Conservation (phyloP, 2,113 vertebrate species). For the Neotragus moschatus region DNA sequence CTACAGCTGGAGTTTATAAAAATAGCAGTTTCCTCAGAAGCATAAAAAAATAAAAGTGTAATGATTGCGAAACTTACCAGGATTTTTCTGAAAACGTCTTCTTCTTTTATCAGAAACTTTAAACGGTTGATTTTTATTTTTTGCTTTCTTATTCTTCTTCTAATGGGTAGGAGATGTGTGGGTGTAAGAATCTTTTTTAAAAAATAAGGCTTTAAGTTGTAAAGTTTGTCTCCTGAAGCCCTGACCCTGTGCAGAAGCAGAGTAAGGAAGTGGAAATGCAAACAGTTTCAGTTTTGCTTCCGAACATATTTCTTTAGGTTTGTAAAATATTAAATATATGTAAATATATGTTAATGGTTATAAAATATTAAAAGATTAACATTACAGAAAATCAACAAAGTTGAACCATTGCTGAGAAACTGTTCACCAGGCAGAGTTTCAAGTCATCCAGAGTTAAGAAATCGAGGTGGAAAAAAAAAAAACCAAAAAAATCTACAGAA, state of each 20-base stretch:
- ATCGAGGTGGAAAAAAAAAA: background rate
- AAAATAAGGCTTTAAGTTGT: background rate
- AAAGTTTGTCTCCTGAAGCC: too few species aligned
- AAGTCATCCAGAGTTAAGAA: background rate
- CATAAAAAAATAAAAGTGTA: background rate
- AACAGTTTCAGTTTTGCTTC: slow-evolving; percentile 46
- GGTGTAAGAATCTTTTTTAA: background rate
- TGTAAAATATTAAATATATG: background rate
- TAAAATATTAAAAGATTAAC: background rate
- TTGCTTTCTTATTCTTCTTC: background rate
- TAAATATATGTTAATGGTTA: background rate
- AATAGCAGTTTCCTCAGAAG: background rate
- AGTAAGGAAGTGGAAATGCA: slow-evolving; percentile 8
- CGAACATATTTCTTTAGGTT: background rate
- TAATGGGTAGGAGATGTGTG: background rate
- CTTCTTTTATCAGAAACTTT: background rate
- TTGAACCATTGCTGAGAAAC: background rate
- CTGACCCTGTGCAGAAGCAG: background rate
- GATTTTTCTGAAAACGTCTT: slow-evolving; percentile 7
- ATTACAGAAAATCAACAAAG: background rate
- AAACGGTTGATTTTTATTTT: background rate
- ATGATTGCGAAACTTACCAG: slow-evolving; percentile 47
- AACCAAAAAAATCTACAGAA: background rate
- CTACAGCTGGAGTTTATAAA: background rate
- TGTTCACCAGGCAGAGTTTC: background rate